Percentiles rank a stretch among this genome's conserved stretches.
These are phyloP conservation scores for Lamellibrachia luymesi DNA, from an alignment of 1,140 invertebrate genomes.

Conservation along the genomic window DNA sequence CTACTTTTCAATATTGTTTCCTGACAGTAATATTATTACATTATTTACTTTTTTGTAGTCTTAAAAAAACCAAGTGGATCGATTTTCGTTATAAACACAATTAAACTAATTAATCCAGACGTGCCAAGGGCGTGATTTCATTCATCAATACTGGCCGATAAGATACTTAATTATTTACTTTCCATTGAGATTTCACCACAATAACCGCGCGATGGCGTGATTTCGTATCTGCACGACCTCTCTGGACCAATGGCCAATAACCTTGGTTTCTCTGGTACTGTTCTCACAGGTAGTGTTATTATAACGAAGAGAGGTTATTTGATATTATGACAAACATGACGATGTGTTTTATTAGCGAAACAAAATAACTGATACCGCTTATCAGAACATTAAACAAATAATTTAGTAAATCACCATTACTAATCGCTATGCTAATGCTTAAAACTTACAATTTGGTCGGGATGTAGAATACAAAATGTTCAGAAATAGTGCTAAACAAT, in stretches of 20 bases:
- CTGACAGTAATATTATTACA: too few species aligned
- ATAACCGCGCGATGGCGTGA: not conserved
- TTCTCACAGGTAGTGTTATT: not conserved
- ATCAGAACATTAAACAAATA: too few species aligned
- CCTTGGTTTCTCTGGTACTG: not conserved
- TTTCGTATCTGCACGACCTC: not conserved
- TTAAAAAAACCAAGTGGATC: not conserved
- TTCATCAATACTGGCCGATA: not conserved
- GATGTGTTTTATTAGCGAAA: not conserved
- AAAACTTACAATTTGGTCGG: not conserved
- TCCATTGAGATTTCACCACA: not conserved
- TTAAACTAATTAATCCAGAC: not conserved
- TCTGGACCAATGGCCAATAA: not conserved
- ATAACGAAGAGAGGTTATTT: too few species aligned
- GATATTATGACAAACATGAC: not conserved
- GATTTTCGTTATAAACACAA: not conserved
- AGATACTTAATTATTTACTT: not conserved
- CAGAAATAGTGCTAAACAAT: not conserved
- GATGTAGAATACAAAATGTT: not conserved
- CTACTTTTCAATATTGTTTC: too few species aligned
- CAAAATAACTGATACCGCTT: too few species aligned
- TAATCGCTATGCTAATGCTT: too few species aligned
- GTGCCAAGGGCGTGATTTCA: not conserved
- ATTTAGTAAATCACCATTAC: not conserved
- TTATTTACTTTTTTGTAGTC: not conserved